phyloP scores from a whole-genome alignment of 2,113 vertebrate species.

The Polyodon spathula region DNA sequence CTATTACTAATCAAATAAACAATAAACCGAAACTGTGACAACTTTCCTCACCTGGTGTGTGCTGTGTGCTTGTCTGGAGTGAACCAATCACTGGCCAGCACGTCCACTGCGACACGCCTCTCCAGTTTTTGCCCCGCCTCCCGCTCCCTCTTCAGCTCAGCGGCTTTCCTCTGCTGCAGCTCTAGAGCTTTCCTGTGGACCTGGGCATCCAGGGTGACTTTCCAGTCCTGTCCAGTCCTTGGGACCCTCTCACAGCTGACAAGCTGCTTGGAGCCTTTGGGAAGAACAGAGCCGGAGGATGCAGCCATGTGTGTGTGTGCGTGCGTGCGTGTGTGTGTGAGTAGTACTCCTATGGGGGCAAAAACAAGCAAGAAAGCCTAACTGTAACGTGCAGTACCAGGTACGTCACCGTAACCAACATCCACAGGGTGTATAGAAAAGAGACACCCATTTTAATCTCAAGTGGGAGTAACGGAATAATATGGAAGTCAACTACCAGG shows the following conservation, averaged over 20 bases:
- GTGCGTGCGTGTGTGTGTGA: background rate
- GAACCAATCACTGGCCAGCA: conserved; percentile 53
- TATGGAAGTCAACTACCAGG: too few species aligned
- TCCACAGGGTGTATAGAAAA: too few species aligned
- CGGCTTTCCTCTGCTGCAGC: conserved; percentile 41
- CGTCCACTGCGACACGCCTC: conserved; percentile 33
- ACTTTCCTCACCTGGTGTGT: conserved; percentile 23
- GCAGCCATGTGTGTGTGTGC: background rate
- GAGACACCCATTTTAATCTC: too few species aligned
- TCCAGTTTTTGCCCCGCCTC: conserved; percentile 31
- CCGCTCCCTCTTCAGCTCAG: conserved; percentile 27
- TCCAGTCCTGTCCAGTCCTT: conserved; percentile 30
- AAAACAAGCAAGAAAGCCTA: too few species aligned
- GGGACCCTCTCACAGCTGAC: too few species aligned
- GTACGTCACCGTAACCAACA: too few species aligned
- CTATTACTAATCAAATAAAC: too few species aligned
- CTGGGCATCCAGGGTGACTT: conserved; percentile 37
- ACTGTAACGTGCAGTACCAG: too few species aligned
- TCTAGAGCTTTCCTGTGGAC: conserved; percentile 42
- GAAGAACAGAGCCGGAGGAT: background rate
- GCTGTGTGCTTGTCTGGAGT: conserved; percentile 33
- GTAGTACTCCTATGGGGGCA: too few species aligned
- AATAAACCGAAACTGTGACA: too few species aligned
- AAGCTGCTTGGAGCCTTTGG: background rate
- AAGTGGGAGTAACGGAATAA: too few species aligned